phyloP scores from a whole-genome alignment of 2,113 vertebrate genomes.

The Ochotona princeps region DNA sequence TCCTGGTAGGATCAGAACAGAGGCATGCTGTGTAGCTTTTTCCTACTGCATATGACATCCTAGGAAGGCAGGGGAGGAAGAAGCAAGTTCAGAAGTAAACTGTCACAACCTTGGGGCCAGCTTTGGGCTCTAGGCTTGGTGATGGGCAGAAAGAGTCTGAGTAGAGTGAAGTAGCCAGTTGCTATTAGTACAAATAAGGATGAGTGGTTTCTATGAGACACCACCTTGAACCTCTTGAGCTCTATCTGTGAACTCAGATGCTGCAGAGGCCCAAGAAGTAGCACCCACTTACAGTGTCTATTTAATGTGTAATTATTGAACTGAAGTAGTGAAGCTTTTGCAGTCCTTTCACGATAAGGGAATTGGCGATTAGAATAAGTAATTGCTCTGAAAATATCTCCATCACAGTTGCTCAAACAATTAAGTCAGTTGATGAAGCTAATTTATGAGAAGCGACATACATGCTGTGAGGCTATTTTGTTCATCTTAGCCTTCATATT shows the following conservation, averaged over 20 bases:
- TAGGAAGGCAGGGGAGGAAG: no score
- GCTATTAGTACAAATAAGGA: neutral
- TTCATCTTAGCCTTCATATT: conserved; percentile 13
- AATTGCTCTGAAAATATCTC: conserved; percentile 65
- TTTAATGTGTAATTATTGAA: conserved; percentile 55
- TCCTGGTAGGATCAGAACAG: no score
- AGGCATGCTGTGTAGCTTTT: no score
- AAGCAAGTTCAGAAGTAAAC: neutral
- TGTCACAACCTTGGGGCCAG: neutral
- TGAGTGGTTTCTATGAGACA: neutral
- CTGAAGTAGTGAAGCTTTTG: neutral
- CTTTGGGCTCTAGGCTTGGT: conserved; percentile 42
- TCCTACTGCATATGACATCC: no score
- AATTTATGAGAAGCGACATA: neutral
- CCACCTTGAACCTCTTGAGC: neutral
- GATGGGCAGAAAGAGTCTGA: conserved; percentile 60
- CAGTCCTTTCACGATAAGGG: conserved; percentile 6
- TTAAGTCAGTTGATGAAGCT: conserved; percentile 9
- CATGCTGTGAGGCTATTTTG: neutral
- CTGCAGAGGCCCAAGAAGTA: conserved; percentile 33
- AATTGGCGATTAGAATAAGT: conserved; percentile 49
- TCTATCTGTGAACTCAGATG: conserved; percentile 21
- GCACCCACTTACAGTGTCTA: neutral
- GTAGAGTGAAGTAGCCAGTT: conserved; percentile 50
- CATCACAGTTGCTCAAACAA: conserved; percentile 53